These are phyloP conservation scores for Pharmacophagus antenor DNA, from an alignment of 2,888 invertebrate genomes.

Conservation along the genomic window DNA sequence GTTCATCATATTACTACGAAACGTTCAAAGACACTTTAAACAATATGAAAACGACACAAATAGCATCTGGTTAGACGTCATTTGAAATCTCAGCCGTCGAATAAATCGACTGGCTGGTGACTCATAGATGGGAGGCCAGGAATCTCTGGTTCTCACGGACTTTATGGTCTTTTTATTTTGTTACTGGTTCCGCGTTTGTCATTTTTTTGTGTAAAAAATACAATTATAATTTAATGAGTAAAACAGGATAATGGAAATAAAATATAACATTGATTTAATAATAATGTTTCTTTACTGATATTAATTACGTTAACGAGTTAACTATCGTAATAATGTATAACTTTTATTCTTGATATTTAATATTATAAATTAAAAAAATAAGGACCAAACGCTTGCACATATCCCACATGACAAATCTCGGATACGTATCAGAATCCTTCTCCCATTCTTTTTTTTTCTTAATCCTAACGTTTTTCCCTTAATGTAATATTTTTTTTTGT, in stretches of 20 bases:
- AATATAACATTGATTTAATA: not conserved
- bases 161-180: slow-evolving; percentile 15
- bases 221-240: slow-evolving; percentile 14
- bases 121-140: slow-evolving; percentile 30
- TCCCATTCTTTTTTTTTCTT: no score
- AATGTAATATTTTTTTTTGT: no score
- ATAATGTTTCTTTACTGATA: not conserved
- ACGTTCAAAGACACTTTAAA: slow-evolving; percentile 31
- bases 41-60: slow-evolving; percentile 32
- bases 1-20: slow-evolving; percentile 32
- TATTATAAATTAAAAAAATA: no score
- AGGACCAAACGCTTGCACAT: no score
- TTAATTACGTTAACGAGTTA: no score
- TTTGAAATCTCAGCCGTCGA: slow-evolving; percentile 37
- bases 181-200: slow-evolving; percentile 13
- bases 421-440: no score
- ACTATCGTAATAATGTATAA: no score
- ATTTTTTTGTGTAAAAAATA: slow-evolving; percentile 20
- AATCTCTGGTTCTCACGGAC: slow-evolving; percentile 29
- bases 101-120: slow-evolving; percentile 34
- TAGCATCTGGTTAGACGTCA: slow-evolving; percentile 37
- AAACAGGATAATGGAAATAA: not conserved
- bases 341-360: no score
- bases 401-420: no score
- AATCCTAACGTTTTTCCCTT: no score